Conservation (phyloP, 2,797 vertebrate genomes). For the Ctenochaetus hawaiiensis region DNA sequence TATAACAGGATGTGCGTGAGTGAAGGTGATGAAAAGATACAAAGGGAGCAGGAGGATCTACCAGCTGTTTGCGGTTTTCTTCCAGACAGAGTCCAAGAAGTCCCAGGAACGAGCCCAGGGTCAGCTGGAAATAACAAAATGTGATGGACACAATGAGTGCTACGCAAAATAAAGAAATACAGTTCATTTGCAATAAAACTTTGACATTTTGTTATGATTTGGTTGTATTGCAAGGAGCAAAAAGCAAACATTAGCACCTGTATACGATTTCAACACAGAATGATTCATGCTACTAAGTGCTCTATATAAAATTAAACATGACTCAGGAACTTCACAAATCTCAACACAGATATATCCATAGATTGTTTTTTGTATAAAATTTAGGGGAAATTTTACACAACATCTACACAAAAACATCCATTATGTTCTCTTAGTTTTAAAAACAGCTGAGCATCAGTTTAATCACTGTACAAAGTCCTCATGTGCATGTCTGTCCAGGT, state of each 20-base stretch:
- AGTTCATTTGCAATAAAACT: background rate
- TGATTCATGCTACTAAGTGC: slow-evolving; percentile 7
- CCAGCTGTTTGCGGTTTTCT: slow-evolving; percentile 85
- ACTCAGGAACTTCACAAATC: background rate
- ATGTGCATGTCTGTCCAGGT: too few species aligned
- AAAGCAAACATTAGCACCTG: background rate
- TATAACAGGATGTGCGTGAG: background rate
- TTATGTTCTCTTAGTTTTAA: background rate
- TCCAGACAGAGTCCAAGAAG: slow-evolving; percentile 82
- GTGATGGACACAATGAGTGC: background rate
- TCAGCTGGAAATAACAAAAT: slow-evolving; percentile 74
- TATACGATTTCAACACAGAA: background rate
- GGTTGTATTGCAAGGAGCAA: background rate
- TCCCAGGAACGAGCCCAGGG: slow-evolving; percentile 84
- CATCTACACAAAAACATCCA: background rate
- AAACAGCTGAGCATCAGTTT: too few species aligned
- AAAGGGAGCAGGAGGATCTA: slow-evolving; percentile 44
- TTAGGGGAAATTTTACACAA: background rate
- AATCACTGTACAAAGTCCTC: too few species aligned
- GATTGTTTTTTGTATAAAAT: background rate
- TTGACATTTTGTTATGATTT: background rate
- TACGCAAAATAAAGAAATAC: slow-evolving; percentile 1
- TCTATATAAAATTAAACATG: background rate
- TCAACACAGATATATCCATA: background rate
- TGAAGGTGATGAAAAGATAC: slow-evolving; percentile 10